These are phyloP conservation scores for Odontothrips loti DNA, from an alignment of 2,888 invertebrate genomes.

Conservation along the genomic window DNA sequence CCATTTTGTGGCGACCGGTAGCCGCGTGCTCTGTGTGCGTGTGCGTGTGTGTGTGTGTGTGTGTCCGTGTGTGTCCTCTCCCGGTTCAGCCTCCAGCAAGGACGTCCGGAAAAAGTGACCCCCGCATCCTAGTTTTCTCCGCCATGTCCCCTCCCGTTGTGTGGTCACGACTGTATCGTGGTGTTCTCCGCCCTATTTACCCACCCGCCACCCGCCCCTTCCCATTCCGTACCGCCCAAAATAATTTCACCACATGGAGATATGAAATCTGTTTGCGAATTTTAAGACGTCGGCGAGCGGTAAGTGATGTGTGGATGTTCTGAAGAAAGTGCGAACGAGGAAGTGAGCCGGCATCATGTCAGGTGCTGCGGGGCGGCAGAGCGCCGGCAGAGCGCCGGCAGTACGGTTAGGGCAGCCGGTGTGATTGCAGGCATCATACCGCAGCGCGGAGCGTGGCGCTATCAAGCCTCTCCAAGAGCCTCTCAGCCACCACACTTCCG, in stretches of 20 bases:
- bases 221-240: no score
- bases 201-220: no score
- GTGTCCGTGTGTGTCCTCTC: neutral
- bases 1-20: neutral
- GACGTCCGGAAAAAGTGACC: constrained; percentile 4
- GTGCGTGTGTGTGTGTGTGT: neutral
- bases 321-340: constrained; percentile 6
- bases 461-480: neutral
- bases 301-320: neutral
- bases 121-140: no score
- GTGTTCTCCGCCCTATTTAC: no score
- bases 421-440: neutral
- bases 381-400: no score
- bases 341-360: neutral
- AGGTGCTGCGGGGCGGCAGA: neutral
- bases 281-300: neutral
- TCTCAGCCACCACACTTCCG: no score
- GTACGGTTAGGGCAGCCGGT: neutral
- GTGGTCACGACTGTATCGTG: no score
- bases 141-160: no score
- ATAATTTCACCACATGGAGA: no score
- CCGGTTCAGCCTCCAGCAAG: neutral
- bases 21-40: neutral
- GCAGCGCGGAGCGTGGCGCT: neutral
- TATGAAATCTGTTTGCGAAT: no score